These are phyloP conservation scores for Tor tambroides DNA, from an alignment of 2,113 vertebrate species.

Conservation along the genomic window DNA sequence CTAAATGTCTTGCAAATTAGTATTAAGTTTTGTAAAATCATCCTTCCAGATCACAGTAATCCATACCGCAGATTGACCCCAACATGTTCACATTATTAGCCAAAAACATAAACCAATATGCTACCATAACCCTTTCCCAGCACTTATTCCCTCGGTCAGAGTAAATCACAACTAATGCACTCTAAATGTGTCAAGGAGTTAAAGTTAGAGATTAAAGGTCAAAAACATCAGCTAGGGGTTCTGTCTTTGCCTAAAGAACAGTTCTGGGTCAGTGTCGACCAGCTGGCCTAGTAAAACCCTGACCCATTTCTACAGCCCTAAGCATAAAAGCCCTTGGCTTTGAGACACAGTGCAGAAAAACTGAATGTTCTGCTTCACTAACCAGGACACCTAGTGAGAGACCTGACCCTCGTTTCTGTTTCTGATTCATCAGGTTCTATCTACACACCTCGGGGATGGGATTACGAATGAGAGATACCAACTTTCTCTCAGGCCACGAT, in stretches of 20 bases:
- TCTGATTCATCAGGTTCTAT: conserved; percentile 25
- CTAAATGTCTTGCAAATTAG: conserved; percentile 11
- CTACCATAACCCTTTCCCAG: neutral
- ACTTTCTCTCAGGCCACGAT: conserved; percentile 5
- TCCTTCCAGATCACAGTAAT: neutral
- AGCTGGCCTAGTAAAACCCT: conserved; percentile 31
- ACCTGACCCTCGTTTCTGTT: conserved; percentile 1
- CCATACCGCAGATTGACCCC: neutral
- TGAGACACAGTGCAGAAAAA: conserved; percentile 25
- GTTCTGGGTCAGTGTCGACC: conserved; percentile 17
- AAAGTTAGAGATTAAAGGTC: neutral
- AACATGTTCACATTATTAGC: neutral
- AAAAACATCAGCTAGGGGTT: neutral
- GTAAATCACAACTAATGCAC: neutral
- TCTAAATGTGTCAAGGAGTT: neutral
- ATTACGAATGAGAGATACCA: conserved; percentile 44
- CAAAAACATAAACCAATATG: neutral
- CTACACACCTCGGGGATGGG: conserved; percentile 32
- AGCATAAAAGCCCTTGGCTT: conserved; percentile 19
- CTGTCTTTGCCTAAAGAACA: neutral
- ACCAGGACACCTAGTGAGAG: conserved; percentile 41
- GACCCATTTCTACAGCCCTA: conserved; percentile 48
- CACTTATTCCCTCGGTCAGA: neutral
- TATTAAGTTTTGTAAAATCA: neutral
- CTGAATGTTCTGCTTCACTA: conserved; percentile 37